phyloP scores from a whole-genome alignment of 2,888 invertebrate species.

The Gordius sp. region DNA sequence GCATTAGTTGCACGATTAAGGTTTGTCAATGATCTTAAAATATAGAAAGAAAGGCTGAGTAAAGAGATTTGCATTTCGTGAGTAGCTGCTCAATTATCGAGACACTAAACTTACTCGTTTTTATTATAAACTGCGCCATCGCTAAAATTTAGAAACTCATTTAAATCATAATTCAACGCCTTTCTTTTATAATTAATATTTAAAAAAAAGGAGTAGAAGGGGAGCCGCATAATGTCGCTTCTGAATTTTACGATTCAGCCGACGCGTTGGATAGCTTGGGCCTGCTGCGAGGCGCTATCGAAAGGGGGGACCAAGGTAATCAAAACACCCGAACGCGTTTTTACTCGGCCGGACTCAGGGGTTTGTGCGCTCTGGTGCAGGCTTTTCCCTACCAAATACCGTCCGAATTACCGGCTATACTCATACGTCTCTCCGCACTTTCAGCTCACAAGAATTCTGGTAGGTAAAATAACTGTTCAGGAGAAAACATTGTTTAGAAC shows the following conservation, averaged over 20 bases:
- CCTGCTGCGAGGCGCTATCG: not conserved
- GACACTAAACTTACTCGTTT: no score
- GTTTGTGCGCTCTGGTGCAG: constrained; percentile 55
- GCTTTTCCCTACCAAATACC: constrained; percentile 67
- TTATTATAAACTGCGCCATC: constrained; percentile 12
- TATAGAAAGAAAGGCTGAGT: no score
- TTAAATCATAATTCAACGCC: not conserved
- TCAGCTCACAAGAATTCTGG: no score
- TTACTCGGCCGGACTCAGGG: constrained; percentile 46
- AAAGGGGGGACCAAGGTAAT: not conserved
- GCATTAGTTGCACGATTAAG: no score
- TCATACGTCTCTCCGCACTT: constrained; percentile 50
- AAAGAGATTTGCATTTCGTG: no score
- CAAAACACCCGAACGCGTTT: constrained; percentile 21
- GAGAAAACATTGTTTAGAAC: no score
- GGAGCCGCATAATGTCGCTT: constrained; percentile 18
- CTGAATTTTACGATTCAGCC: no score
- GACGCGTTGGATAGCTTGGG: no score
- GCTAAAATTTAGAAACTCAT: not conserved
- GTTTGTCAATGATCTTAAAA: no score
- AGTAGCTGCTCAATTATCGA: no score
- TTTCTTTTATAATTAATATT: constrained; percentile 14
- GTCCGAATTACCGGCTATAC: constrained; percentile 45
- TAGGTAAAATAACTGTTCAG: no score
- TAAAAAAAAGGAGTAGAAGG: constrained; percentile 17